Percentiles rank a stretch among this genome's conserved stretches.
phyloP scores from a whole-genome alignment of 2,113 vertebrate species.

The Leptobrachium leishanense region DNA sequence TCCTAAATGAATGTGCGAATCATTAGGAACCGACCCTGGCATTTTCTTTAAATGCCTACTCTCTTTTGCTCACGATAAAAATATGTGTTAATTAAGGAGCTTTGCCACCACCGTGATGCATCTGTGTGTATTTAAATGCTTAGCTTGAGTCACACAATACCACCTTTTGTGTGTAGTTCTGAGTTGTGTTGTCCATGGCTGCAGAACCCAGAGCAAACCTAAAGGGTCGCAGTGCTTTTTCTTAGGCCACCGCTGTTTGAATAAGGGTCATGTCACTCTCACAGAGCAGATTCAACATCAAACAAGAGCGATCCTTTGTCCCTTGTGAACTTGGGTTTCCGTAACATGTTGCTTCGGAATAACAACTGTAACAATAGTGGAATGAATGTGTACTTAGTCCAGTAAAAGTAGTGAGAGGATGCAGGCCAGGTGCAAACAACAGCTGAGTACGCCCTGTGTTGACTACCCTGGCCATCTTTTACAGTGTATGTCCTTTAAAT shows the following conservation, averaged over 20 bases:
- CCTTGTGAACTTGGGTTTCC: not conserved
- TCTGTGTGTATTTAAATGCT: too few relatives aligned
- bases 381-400: not conserved
- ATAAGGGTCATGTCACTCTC: not conserved
- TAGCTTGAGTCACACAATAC: too few relatives aligned
- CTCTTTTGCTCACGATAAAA: too few relatives aligned
- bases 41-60: too few relatives aligned
- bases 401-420: conserved; percentile 1
- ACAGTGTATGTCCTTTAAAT: too few relatives aligned
- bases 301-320: not conserved
- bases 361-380: conserved; percentile 28
- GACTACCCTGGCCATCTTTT: not conserved
- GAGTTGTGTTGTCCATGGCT: too few relatives aligned
- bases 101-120: too few relatives aligned
- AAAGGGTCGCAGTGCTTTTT: not conserved
- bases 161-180: too few relatives aligned
- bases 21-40: too few relatives aligned
- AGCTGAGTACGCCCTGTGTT: conserved; percentile 12
- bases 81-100: too few relatives aligned
- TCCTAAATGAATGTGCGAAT: too few relatives aligned
- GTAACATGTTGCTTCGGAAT: not conserved
- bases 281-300: not conserved
- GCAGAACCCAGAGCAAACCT: not conserved
- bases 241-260: not conserved
- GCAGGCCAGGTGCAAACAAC: conserved; percentile 26